Conservation (phyloP, 30 jellyfish, hydroid and myxozoan species). For the Sanderia malayensis region DNA sequence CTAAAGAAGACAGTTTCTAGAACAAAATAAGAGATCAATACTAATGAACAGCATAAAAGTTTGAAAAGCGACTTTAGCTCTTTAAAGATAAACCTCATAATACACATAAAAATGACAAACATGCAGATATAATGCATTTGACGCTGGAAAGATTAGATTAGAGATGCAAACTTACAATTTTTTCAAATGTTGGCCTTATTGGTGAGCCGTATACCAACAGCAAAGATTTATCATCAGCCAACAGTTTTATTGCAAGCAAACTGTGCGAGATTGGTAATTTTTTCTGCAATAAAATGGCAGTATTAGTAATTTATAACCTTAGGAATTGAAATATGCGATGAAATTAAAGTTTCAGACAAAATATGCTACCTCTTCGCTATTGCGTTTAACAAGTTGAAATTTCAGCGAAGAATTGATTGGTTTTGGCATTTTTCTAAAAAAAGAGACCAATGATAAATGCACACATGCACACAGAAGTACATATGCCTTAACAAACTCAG, state of each 20-base stretch:
- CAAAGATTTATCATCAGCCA: conserved; percentile 17
- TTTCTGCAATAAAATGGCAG: neutral
- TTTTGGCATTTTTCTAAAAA: conserved; percentile 40
- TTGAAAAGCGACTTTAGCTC: no score
- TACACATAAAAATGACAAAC: no score
- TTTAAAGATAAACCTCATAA: no score
- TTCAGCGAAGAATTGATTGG: conserved; percentile 37
- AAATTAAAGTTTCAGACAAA: neutral
- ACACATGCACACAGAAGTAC: no score
- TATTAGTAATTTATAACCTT: neutral
- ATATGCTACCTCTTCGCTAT: conserved; percentile 26
- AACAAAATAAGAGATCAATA: conserved; percentile 7
- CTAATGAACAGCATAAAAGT: no score
- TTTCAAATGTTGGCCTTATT: conserved; percentile 56
- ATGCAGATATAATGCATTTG: no score
- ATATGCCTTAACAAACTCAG: no score
- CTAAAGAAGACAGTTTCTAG: conserved; percentile 30
- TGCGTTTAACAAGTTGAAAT: conserved; percentile 17
- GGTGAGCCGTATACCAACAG: conserved; percentile 60
- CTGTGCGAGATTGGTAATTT: conserved; percentile 5
- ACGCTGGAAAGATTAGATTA: no score
- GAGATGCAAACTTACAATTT: conserved; percentile 56
- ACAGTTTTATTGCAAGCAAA: conserved; percentile 26
- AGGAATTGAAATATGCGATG: neutral
- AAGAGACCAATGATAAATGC: no score